Evolutionary conservation across 2,113 vertebrate genomes (phyloP), one percentile per base, ranked within the genome.

Genomic region (Platysternon megacephalum): DNA sequence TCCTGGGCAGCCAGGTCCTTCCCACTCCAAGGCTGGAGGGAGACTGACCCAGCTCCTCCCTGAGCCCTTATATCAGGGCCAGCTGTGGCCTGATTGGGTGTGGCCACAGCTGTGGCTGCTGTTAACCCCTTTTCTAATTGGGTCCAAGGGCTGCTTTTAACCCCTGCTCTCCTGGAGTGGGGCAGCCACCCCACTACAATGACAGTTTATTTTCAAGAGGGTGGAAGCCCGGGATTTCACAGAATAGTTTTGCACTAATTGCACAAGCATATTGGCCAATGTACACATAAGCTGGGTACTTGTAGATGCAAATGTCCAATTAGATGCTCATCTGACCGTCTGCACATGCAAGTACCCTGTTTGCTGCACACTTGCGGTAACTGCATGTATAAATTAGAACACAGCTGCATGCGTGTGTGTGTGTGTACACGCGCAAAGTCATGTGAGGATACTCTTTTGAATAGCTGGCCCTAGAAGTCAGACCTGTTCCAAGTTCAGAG

Each of bases 381-480:
- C 2, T 65, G 11, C 4, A 0, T 88, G 48, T 85, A 49, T 93
- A 81, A 80, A 65, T 90, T 83, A 81, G 79, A 83, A 39, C 48
- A 80, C 92, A 91, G 39, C 12, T 86, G 24, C 76, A 61, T 29
- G 4, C 39, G 85, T 14, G 29, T 61, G 29, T 82, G 24, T 58
- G 58, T 21, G 3, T 58, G 68, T 22, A 3, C 49, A 89, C 2
- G 3, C 2, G 7, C 6, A 52, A 26, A 93, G 9, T 24, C 26
- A 26, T 46, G 17, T 10, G 10, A 81, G 81, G 84, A 81, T 85
- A 14, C 2, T 28, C 89, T 87, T 93, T 85, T 90, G 78, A 32
- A 6, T 44, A 10, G 72, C 49, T 88, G 56, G 65, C 65, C 76
- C 93, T 86, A 85, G 83, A 95, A 91, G 46, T 65, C 65, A 91